Evolutionary conservation across 2,888 invertebrate genomes (phyloP).

Genomic region (Mylabris sibirica): DNA sequence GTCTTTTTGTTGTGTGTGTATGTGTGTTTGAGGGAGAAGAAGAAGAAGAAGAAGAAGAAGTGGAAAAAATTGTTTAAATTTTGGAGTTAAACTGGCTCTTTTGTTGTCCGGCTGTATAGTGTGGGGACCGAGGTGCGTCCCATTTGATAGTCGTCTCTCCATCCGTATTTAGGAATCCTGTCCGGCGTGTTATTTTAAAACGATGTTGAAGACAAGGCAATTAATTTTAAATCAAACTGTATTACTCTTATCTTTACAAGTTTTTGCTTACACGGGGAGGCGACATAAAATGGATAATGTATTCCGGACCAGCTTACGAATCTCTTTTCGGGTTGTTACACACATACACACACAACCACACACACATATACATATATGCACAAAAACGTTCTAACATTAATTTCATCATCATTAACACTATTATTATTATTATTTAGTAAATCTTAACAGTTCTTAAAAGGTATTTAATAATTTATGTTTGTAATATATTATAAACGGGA

Average conservation of each 20-base stretch:
- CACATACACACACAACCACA: too few species aligned
- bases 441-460: too few species aligned
- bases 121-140: constrained; percentile 9
- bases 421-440: too few species aligned
- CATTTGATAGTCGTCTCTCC: constrained; percentile 9
- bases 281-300: constrained; percentile 34
- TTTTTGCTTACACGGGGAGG: constrained; percentile 37
- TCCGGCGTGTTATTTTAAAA: constrained; percentile 28
- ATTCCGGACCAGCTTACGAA: constrained; percentile 18
- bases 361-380: too few species aligned
- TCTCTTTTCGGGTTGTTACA: not conserved
- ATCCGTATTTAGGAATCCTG: constrained; percentile 26
- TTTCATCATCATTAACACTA: not conserved
- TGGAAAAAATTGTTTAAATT: not conserved
- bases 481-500: not conserved
- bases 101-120: not conserved
- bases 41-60: not conserved
- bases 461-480: too few species aligned
- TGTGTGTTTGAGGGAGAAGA: too few species aligned
- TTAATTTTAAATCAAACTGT: constrained; percentile 38
- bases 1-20: too few species aligned
- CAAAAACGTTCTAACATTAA: not conserved
- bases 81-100: constrained; percentile 1
- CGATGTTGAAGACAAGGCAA: constrained; percentile 35
- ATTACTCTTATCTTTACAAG: constrained; percentile 37